A percentile compares a stretch with the other conserved stretches of the same genome.
These are phyloP conservation scores for Latrodectus hesperus DNA, from an alignment of 2,888 invertebrate genomes.

Conservation along the genomic window DNA sequence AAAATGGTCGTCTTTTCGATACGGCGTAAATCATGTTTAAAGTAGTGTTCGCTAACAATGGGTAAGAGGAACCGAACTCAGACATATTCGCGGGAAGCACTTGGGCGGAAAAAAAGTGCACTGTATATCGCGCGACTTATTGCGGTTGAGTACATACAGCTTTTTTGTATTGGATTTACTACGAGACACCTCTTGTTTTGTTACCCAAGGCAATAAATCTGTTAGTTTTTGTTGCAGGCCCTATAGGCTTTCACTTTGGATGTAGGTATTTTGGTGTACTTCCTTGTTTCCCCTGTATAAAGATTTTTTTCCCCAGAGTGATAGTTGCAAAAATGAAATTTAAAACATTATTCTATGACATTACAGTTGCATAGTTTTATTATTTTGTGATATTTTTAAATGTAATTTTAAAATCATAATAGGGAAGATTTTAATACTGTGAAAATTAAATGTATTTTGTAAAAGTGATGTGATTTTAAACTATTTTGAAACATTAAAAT, in stretches of 20 bases:
- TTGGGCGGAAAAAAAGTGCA: slow-evolving; percentile 42
- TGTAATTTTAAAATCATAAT: too few species aligned
- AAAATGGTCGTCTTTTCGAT: background rate
- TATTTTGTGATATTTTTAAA: too few species aligned
- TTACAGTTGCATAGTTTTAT: background rate
- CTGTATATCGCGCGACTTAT: slow-evolving; percentile 33
- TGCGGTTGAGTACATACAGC: slow-evolving; percentile 44
- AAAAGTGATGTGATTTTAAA: too few species aligned
- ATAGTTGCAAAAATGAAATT: background rate
- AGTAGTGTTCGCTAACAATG: slow-evolving; percentile 19
- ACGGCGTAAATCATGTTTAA: slow-evolving; percentile 61
- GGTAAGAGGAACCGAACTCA: background rate
- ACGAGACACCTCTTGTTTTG: slow-evolving; percentile 18
- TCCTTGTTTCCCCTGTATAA: background rate
- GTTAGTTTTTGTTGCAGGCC: slow-evolving; percentile 16
- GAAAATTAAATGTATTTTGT: too few species aligned
- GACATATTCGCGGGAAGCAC: background rate
- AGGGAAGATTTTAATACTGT: too few species aligned
- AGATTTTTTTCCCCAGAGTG: background rate
- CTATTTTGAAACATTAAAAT: too few species aligned
- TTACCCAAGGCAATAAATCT: slow-evolving; percentile 38
- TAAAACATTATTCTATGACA: background rate
- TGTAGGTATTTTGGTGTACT: slow-evolving; percentile 51
- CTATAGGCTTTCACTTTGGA: slow-evolving; percentile 31
- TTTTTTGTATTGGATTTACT: slow-evolving; percentile 31